These are phyloP conservation scores for Salvelinus sp. DNA, from an alignment of 2,113 vertebrate genomes.

Conservation along the genomic window DNA sequence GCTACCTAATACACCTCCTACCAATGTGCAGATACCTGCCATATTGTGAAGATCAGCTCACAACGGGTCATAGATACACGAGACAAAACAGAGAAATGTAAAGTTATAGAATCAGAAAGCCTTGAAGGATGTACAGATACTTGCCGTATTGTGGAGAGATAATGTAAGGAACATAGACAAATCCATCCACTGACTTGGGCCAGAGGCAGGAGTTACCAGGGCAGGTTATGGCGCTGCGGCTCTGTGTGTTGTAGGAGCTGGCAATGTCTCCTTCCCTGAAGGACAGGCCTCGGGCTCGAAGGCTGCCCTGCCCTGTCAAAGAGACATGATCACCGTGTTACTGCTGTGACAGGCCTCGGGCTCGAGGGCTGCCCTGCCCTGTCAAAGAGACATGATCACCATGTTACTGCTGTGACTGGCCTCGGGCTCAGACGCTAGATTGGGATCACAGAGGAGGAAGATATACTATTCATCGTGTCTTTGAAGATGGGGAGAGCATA, in stretches of 20 bases:
- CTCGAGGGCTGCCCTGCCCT: conserved; percentile 43
- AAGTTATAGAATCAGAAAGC: too few species aligned
- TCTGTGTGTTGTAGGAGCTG: conserved; percentile 40
- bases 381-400: not conserved
- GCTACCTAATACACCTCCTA: too few species aligned
- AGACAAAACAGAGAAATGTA: too few species aligned
- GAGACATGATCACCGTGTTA: not conserved
- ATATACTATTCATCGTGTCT: too few species aligned
- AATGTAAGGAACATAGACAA: conserved; percentile 68
- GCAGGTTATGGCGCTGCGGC: conserved; percentile 66
- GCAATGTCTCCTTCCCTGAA: conserved; percentile 69
- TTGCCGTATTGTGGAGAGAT: conserved; percentile 67
- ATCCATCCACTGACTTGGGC: conserved; percentile 71
- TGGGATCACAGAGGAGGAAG: too few species aligned
- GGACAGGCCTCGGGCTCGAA: conserved; percentile 38
- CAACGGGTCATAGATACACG: too few species aligned
- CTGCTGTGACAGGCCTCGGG: conserved; percentile 33
- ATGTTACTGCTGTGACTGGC: too few species aligned
- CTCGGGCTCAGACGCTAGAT: too few species aligned
- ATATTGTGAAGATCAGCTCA: too few species aligned
- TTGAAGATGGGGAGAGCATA: too few species aligned
- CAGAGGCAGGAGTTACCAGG: conserved; percentile 66
- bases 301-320: conserved; percentile 44
- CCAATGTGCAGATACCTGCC: too few species aligned
- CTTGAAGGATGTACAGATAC: not conserved